Evolutionary conservation across 2,113 vertebrate species (phyloP), one percentile per base, ranked within the genome.

Genomic region (Meleagris gallopavo): DNA sequence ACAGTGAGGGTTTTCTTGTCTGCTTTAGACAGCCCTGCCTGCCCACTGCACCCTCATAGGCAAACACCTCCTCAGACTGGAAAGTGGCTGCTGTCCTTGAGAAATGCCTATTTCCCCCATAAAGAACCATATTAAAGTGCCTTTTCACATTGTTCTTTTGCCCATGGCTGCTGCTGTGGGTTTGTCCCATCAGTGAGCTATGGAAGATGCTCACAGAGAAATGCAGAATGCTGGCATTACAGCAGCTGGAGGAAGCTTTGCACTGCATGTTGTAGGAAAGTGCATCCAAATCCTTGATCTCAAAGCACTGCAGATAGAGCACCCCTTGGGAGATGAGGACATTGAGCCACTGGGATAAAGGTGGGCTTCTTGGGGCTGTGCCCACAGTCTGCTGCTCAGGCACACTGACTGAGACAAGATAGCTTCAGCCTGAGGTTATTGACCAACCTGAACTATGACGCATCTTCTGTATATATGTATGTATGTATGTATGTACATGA

Each of bases 71-170:
- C 43, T 17, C 5, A 13, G 40, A 41, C 60, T 34, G 27, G 2
- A 10, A 54, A 58, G 36, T 24, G 36, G 1, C 43, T 55, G 11
- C 2, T 40, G 1, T 27, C 64, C 64, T 55, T 1, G 22, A 54
- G 48, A 61, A 82, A 61, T 36, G 10, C 55, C 21, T 5, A 2
- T 62, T 75, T 25, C 22, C 27, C 55, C 22, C 72, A 5, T 1
- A 18, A 81, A n/a, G 36, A 54, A 46, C 79, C 60, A 32, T 46
- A 24, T n/a, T n/a, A 13, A 43, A 0, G 0, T 30, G 32, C 17
- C 34, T 21, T 72, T 36, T 61, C 13, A 4, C 2, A 2, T 1
- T 9, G 8, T 3, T 34, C 14, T 43, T 17, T 27, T 58, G 48
- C 29, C 38, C 41, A 7, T 32, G 48, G 32, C 14, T 75, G 62